Base-by-base conservation (phyloP, 2,888 invertebrate species). In the Hypselothyrea guttata region DNA sequence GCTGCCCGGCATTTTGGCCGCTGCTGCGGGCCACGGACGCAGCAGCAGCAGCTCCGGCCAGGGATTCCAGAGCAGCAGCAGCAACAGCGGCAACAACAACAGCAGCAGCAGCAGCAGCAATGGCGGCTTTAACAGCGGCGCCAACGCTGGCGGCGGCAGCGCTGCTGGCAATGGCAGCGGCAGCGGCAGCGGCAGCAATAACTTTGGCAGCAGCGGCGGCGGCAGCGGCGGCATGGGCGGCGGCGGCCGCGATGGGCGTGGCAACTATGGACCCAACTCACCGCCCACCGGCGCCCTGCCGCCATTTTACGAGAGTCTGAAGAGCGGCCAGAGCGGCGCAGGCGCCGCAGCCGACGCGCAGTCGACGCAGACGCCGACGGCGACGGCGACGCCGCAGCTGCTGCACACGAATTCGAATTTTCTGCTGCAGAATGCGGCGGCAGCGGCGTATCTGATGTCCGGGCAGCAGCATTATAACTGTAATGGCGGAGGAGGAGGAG, bases 231-330 rank as follows among this genome's bases (percentile, higher is more conserved):
- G 87, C 22, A 52, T 61, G 35, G 70, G 44, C 13, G 94, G 94
- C 63, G 92, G 92, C 59, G 95, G 95, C 1, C 92, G 95, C 35
- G 95, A 95, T 87, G 96, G 96, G 0, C 92, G 96, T 44, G 94
- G 95, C 60, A 95, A 96, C 88, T 96, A 96, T 87, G 96, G 96
- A 1, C 96, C 96, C 5, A 96, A 95, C 75, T 96, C 96, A 78
- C 96, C 96, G 47, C 96, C 96, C 1, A 96, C 95, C 0, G 96
- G 95, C 9, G 95, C 95, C 47, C 90, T 96, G 61, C 96, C 96
- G n/a, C 96, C 96, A 0, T 96, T 96, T 86, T 96, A 96, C 88
- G 96, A 96, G 90, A 95, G 95, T 7, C 91, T 96, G 0, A 96
- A 96, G 89, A 93, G 94, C 46, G 95, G 95, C 9, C 95, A 94